Base-by-base conservation (phyloP, 2,888 invertebrate genomes). In the Morinoia aosen region DNA sequence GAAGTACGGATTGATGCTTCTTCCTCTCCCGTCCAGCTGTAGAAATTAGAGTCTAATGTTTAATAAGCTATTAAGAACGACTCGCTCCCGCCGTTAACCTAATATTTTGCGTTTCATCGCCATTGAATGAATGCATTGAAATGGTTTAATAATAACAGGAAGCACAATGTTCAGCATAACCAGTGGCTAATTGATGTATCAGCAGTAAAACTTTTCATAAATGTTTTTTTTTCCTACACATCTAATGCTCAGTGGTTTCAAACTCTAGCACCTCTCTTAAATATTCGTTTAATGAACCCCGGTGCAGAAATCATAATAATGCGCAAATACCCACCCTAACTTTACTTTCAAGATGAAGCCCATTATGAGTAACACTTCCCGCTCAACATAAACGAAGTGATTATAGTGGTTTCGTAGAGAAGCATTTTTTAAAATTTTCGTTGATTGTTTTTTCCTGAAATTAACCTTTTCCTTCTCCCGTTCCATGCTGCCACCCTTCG, bases 381-480 rank as follows among this genome's bases (percentile, higher is more conserved):
- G 33, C 76, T 33, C 25, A 10, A 76, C 25, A 76, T 1, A 25
- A 14, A 3, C 25, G 25, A 76, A 76, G 76, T 76, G 76, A 76
- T 16, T 33, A 33, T 33, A 33, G 76, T 76, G 25, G 33, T 76
- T 76, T 76, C 76, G 76, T 76, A 76, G 19, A 76, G 8, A 76
- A 76, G 25, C 25, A 58, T 76, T 33, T 76, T 76, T 76, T 76
- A 2, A 25, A 76, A 76, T 19, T 76, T 76, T 10, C 2, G 76
- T 76, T 76, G 2, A 76, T 76, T 76, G 33, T 61, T 61, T 76
- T 90, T 40, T 40, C 90, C 90, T 90, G 61, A 11, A 95, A 39
- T 25, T 95, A 95, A 94, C 95, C 91, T 91, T 61, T 61, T 90
- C 76, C 93, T 95, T 48, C 61, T 64, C 58, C 93, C n/a, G 7